Base-by-base conservation (phyloP, 2,888 invertebrate genomes). In the Drosophila meridionalis region DNA sequence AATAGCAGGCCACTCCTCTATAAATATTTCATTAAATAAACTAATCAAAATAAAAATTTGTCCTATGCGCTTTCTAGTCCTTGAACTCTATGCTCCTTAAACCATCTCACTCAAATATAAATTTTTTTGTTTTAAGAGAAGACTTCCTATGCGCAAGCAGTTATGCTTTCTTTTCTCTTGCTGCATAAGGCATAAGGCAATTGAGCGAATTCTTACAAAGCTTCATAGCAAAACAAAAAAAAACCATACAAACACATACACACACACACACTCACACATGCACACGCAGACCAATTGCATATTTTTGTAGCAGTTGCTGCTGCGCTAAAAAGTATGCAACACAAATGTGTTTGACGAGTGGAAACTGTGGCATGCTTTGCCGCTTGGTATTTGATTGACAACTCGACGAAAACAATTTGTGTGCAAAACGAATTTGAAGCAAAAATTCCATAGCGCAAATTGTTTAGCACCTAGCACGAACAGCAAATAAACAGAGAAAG, bases 261-360 rank as follows among this genome's bases (percentile, higher is more conserved):
- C n/a, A 55, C n/a, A 11, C 40, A n/a, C n/a, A 26, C 38, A 9
- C 20, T 7, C 20, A 32, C 32, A 40, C 8, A 30, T 8, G 2
- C 8, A 55, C 28, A n/a, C 11, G n/a, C 20, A 20, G 20, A 20
- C 20, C 20, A 20, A 9, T 40, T 40, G 40, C 28, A 56, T 28
- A 40, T 56, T 45, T 34, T 0, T 30, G 12, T 30, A 4, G 32
- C 6, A 45, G 11, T 11, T 12, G 50, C 36, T 34, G 32, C 8
- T 0, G 26, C 56, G 12, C 55, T 50, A 1, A 28, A 68, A 76
- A 76, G 79, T 68, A 52, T 50, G 69, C 65, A 28, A 61, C 26
- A 52, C 4, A 26, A 26, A 64, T 47, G 20, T 40, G 4, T 48
- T 38, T 56, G 30, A n/a, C 8, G 8, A 14, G 12, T 34, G 62